Evolutionary conservation across 2,113 vertebrate genomes (phyloP).

Genomic region (Anthoscopus minutus): DNA sequence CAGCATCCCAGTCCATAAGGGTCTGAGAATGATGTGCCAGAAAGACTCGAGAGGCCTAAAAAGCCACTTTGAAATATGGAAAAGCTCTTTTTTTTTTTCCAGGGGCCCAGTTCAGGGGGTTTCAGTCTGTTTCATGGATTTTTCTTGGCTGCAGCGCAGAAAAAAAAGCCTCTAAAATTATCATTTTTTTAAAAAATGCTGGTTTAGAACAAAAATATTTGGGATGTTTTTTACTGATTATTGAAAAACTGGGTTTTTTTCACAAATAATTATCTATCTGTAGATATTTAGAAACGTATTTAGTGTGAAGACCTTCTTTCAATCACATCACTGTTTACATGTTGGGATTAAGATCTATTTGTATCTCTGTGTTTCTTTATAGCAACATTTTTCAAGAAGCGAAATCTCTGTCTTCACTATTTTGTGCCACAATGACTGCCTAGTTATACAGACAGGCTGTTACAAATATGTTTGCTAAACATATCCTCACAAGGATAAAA

Average conservation of each 20-base stretch:
- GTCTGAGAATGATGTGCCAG: constrained; percentile 61
- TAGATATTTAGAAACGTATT: background rate
- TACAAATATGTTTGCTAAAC: background rate
- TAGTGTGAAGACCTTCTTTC: background rate
- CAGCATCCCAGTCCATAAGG: constrained; percentile 55
- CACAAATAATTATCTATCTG: background rate
- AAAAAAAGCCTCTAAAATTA: background rate
- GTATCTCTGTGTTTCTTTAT: background rate
- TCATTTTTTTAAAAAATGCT: background rate
- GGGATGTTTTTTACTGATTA: background rate
- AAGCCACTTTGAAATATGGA: constrained; percentile 34
- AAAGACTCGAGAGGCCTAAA: constrained; percentile 15
- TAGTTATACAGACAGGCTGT: background rate
- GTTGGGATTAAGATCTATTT: background rate
- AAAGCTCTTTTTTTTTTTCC: background rate
- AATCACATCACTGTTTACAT: background rate
- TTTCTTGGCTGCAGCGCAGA: background rate
- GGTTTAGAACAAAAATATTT: background rate
- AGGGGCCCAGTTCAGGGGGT: constrained; percentile 12
- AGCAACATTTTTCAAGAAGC: background rate
- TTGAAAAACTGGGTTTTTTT: background rate
- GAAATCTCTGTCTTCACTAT: background rate
- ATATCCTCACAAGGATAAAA: background rate
- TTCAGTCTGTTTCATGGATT: background rate
- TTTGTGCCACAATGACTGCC: background rate